These are phyloP conservation scores for Merops nubicus DNA, from an alignment of 2,113 vertebrate species.

Conservation along the genomic window DNA sequence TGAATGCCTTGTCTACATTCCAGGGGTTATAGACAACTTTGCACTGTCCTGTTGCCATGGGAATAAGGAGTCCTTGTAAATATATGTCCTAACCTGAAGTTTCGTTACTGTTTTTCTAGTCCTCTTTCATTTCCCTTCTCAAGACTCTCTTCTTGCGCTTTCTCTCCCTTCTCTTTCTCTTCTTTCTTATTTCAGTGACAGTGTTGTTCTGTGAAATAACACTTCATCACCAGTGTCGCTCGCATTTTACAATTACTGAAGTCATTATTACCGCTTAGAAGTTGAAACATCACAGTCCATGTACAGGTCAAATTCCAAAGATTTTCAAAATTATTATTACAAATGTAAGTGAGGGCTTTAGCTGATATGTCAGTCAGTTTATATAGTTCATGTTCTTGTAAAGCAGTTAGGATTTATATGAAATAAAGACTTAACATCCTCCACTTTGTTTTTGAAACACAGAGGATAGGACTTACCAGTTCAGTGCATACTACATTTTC, in stretches of 20 bases:
- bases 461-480: not conserved
- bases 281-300: conserved; percentile 40
- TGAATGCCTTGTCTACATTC: not conserved
- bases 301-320: conserved; percentile 43
- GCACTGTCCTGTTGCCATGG: not conserved
- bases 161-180: not conserved
- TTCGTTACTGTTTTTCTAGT: not conserved
- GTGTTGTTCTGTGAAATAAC: not conserved
- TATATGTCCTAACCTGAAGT: not conserved
- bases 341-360: conserved; percentile 5
- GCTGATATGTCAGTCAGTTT: conserved; percentile 9
- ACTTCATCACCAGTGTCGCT: not conserved
- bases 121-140: not conserved
- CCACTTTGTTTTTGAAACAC: conserved; percentile 29
- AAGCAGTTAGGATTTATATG: not conserved
- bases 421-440: conserved; percentile 16
- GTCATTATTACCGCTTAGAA: conserved; percentile 1
- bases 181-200: not conserved
- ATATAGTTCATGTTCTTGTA: not conserved
- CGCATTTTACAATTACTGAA: not conserved
- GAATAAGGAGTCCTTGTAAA: not conserved
- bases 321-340: conserved; percentile 38
- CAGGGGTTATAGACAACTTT: not conserved
- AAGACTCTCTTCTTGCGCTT: not conserved
- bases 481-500: conserved; percentile 7